A percentile compares a stretch with the other conserved stretches of the same genome.
Conservation (phyloP, 2,888 invertebrate species). For the Xanthorhoe spadicearia region DNA sequence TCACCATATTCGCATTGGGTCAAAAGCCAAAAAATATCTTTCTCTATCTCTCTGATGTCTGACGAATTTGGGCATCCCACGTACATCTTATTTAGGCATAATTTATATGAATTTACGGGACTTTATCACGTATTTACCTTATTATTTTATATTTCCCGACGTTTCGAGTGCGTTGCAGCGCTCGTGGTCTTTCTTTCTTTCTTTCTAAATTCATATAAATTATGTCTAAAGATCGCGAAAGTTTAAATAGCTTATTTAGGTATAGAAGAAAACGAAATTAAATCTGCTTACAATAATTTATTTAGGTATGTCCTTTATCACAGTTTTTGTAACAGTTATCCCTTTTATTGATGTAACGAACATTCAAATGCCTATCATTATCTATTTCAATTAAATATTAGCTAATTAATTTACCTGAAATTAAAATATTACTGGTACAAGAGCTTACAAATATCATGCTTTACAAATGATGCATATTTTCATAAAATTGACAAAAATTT, state of each 20-base stretch:
- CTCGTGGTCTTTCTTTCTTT: no score
- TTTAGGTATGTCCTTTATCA: conserved; percentile 42
- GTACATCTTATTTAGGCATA: no score
- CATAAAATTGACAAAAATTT: conserved; percentile 63
- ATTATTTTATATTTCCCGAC: no score
- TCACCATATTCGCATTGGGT: background rate
- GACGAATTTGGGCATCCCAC: no score
- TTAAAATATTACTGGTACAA: conserved; percentile 2
- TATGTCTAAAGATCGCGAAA: no score
- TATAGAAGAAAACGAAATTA: conserved; percentile 12
- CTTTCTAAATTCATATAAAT: no score
- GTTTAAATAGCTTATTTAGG: background rate
- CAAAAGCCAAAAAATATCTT: no score
- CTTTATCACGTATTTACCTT: no score
- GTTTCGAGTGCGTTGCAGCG: no score
- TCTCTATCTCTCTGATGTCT: no score
- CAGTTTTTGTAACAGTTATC: conserved; percentile 45
- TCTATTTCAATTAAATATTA: conserved; percentile 14
- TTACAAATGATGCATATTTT: conserved; percentile 65
- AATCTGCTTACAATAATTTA: conserved; percentile 3
- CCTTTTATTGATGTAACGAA: conserved; percentile 35
- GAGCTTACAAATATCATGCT: background rate
- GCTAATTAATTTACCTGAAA: conserved; percentile 11
- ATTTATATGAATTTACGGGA: no score
- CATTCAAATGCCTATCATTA: conserved; percentile 30